Conservation (phyloP, 2,888 invertebrate species). For the Cryptocephalus moraei region DNA sequence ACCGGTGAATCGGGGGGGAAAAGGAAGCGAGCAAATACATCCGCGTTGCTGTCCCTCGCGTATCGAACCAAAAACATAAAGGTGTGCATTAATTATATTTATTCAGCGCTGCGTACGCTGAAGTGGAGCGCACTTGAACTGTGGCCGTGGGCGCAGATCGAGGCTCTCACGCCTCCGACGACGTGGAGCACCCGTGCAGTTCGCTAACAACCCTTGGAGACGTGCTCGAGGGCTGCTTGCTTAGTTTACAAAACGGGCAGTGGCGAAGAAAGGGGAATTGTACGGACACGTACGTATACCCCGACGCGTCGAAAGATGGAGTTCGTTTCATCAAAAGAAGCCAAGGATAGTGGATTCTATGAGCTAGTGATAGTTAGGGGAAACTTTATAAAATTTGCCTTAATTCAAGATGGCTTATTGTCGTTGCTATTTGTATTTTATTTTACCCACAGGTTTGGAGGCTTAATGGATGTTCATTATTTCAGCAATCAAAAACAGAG, state of each 20-base stretch:
- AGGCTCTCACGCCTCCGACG: conserved; percentile 18
- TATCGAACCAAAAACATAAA: conserved; percentile 4
- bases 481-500: no score
- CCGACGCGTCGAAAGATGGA: neutral
- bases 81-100: conserved; percentile 22
- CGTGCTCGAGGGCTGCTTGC: conserved; percentile 20
- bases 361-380: no score
- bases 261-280: neutral
- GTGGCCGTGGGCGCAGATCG: conserved; percentile 13
- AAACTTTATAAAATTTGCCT: no score
- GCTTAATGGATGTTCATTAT: no score
- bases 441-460: no score
- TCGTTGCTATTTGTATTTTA: no score
- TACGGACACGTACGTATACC: neutral
- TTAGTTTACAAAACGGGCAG: conserved; percentile 2
- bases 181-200: conserved; percentile 12
- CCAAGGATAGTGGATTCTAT: no score
- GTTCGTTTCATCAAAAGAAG: neutral
- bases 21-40: no score
- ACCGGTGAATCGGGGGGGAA: no score
- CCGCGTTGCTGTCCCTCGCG: neutral
- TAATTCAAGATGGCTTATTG: no score
- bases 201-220: conserved; percentile 24
- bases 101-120: conserved; percentile 17
- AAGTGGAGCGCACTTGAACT: conserved; percentile 16